Evolutionary conservation across 2,888 invertebrate species (phyloP), one percentile per base, ranked within the genome.

Genomic region (Rhaphigaster nebulosa): DNA sequence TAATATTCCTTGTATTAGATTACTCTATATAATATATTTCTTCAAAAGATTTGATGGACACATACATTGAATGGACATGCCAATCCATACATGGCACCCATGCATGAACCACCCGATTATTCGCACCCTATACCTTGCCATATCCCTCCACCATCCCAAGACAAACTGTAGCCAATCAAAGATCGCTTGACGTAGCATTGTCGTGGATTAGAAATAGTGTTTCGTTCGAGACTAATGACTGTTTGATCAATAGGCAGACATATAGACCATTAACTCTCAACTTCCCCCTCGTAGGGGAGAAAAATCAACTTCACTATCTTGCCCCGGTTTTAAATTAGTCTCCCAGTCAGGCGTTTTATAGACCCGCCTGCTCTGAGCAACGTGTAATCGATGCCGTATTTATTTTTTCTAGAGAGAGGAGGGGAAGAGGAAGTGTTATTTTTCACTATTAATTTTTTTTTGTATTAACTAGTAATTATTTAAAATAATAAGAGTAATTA

Each of bases 171-270:
- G 70, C 34, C 70, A 38, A 76, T 34, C 34, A 76, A 6, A 76
- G 18, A 34, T 8, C 34, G 26, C 34, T 38, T 12, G 70, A 26
- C 4, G 26, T 38, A 38, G 70, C 5, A 76, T 76, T 76, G 70
- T 76, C 70, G 38, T 84, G 84, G 84, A 84, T 84, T 84, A 84
- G 84, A 50, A 84, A 50, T 84, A 84, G 84, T 84, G 84, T 84
- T 84, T 13, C 5, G 88, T 88, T 23, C 4, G 34, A 54, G 56
- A 3, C 45, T 90, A 90, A 90, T 90, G 90, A 90, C 50, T 90
- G 90, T 90, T 90, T 90, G 90, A 90, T 90, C 90, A 50, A 90
- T 90, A 90, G 34, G 84, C 50, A 38, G 90, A 90, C 90, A 90
- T 90, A 90, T 87, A 89, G 76, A 34, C 80, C 89, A 89, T 89